phyloP scores from a whole-genome alignment of 1,140 invertebrate species.

The Leptopilina clavipes region DNA sequence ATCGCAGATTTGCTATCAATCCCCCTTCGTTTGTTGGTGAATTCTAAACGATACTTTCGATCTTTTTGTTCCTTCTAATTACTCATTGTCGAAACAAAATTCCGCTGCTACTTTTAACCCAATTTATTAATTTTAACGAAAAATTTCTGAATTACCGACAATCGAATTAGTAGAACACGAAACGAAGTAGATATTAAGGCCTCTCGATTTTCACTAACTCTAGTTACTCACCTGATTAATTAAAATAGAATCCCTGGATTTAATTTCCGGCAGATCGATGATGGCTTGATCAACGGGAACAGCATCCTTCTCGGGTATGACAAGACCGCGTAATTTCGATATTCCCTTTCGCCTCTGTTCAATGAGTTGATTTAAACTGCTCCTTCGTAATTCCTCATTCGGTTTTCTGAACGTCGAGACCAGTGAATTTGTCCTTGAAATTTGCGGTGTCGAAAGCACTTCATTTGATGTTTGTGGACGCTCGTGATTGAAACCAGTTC shows the following conservation, averaged over 20 bases:
- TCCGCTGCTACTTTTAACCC: too few species aligned
- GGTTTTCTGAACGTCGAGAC: constrained; percentile 68
- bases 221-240: constrained; percentile 59
- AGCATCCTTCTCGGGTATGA: constrained; percentile 86
- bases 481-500: constrained; percentile 38
- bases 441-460: constrained; percentile 51
- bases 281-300: constrained; percentile 76
- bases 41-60: too few species aligned
- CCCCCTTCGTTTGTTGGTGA: too few species aligned
- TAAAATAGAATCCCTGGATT: constrained; percentile 77
- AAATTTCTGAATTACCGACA: too few species aligned
- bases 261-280: constrained; percentile 87
- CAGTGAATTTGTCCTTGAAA: constrained; percentile 70
- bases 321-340: constrained; percentile 88
- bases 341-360: constrained; percentile 87
- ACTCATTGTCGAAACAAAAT: too few species aligned
- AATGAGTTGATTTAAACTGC: constrained; percentile 80
- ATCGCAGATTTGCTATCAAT: too few species aligned
- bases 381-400: constrained; percentile 65
- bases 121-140: too few species aligned
- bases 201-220: too few species aligned
- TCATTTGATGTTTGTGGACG: constrained; percentile 41
- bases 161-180: too few species aligned
- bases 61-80: too few species aligned
- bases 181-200: too few species aligned